These are phyloP conservation scores for Sisyra nigra DNA, from an alignment of 2,888 invertebrate genomes.

Conservation along the genomic window DNA sequence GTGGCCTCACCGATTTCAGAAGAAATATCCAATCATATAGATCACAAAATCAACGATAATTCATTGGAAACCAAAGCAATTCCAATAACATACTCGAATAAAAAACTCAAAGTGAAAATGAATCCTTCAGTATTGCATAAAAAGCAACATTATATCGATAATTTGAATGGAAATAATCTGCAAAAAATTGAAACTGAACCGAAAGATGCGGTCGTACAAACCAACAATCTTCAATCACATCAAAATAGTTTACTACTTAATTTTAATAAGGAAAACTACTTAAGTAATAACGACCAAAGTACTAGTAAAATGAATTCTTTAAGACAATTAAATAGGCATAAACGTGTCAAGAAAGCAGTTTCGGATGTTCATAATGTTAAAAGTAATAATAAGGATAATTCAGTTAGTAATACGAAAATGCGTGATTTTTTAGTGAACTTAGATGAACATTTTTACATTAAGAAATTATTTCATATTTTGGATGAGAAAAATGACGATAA, in stretches of 20 bases:
- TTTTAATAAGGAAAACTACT: too few species aligned
- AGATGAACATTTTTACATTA: constrained; percentile 41
- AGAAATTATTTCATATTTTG: constrained; percentile 48
- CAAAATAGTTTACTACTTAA: too few species aligned
- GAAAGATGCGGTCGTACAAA: too few species aligned
- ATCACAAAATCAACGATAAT: too few species aligned
- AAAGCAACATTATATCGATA: too few species aligned
- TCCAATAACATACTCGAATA: too few species aligned
- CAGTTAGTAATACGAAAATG: not conserved
- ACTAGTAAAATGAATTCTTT: not conserved
- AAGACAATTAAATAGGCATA: constrained; percentile 4
- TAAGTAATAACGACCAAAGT: not conserved
- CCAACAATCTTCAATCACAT: too few species aligned
- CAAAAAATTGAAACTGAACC: too few species aligned
- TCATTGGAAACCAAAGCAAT: too few species aligned
- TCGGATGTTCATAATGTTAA: not conserved
- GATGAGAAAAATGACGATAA: constrained; percentile 37
- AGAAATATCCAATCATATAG: too few species aligned
- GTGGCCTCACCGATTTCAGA: too few species aligned
- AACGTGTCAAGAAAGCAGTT: constrained; percentile 5
- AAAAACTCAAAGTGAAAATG: not conserved
- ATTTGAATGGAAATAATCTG: too few species aligned
- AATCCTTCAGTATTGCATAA: not conserved
- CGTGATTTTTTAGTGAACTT: constrained; percentile 16
- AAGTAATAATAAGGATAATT: not conserved